These are phyloP conservation scores for Rhagologus leucostigma DNA, from an alignment of 2,113 vertebrate species.

Conservation along the genomic window DNA sequence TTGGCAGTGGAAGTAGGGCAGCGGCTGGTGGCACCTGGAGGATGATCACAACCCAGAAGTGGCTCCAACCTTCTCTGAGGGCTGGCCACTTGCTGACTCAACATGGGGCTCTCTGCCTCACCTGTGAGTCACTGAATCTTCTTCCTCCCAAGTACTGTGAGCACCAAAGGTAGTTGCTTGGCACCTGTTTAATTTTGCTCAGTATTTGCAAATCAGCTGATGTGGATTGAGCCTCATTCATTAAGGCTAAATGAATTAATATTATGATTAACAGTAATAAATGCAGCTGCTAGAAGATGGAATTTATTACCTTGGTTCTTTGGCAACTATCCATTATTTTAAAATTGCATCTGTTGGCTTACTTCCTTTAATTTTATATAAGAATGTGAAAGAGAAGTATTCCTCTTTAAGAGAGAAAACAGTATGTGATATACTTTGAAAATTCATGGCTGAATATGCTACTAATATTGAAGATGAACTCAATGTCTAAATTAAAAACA, in stretches of 20 bases:
- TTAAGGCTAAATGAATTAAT: neutral
- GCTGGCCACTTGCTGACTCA: neutral
- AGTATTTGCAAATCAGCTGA: neutral
- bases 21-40: neutral
- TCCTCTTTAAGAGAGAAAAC: neutral
- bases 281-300: neutral
- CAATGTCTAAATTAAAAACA: neutral
- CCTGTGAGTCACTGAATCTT: neutral
- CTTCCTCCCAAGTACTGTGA: neutral
- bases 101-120: accelerated
- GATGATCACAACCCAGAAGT: neutral
- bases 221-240: neutral
- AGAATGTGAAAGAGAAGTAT: neutral
- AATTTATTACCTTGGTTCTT: neutral
- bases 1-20: neutral
- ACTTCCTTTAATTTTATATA: neutral
- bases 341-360: neutral
- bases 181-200: neutral
- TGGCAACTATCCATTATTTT: neutral
- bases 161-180: neutral
- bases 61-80: neutral
- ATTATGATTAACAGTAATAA: neutral
- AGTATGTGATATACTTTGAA: neutral
- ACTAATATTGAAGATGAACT: neutral
- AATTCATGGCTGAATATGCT: neutral